These are phyloP conservation scores for Nothobranchius kuhntae DNA, from an alignment of 2,113 vertebrate species.

Conservation along the genomic window DNA sequence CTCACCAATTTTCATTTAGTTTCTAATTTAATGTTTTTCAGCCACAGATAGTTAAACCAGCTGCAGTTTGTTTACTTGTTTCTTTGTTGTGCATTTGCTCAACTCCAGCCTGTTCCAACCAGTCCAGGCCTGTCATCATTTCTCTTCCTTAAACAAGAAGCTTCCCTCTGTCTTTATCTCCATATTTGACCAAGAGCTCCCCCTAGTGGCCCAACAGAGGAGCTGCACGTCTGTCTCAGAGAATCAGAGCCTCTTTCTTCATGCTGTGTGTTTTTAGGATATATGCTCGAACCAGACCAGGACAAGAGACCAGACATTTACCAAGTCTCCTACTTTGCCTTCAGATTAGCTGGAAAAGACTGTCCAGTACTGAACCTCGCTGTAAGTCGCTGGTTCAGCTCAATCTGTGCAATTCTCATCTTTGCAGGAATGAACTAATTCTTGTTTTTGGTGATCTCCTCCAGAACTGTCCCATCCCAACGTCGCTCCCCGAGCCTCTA, in stretches of 20 bases:
- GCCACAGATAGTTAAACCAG: not conserved
- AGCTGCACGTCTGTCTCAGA: not conserved
- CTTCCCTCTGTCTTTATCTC: too few relatives aligned
- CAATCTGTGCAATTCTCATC: accelerated
- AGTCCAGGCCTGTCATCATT: slow-evolving; percentile 13
- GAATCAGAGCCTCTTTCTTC: not conserved
- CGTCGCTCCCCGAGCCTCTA: slow-evolving; percentile 90
- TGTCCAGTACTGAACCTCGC: slow-evolving; percentile 93
- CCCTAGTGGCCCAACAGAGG: slow-evolving; percentile 43
- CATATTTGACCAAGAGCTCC: slow-evolving; percentile 50
- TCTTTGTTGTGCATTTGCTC: slow-evolving; percentile 10
- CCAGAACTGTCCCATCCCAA: slow-evolving; percentile 90
- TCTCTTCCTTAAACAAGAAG: slow-evolving; percentile 27
- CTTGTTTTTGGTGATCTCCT: not conserved
- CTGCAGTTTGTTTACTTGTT: not conserved
- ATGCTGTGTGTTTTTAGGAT: slow-evolving; percentile 76
- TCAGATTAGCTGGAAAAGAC: slow-evolving; percentile 92
- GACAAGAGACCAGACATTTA: slow-evolving; percentile 95
- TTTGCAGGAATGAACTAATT: not conserved
- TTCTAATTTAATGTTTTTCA: not conserved
- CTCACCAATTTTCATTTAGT: not conserved
- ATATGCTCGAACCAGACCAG: slow-evolving; percentile 96
- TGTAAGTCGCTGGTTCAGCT: slow-evolving; percentile 79
- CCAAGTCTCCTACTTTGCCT: slow-evolving; percentile 95
- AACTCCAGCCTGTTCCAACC: slow-evolving; percentile 48